Evolutionary conservation across 2,113 vertebrate genomes (phyloP).

Genomic region (Odobenus rosmarus): DNA sequence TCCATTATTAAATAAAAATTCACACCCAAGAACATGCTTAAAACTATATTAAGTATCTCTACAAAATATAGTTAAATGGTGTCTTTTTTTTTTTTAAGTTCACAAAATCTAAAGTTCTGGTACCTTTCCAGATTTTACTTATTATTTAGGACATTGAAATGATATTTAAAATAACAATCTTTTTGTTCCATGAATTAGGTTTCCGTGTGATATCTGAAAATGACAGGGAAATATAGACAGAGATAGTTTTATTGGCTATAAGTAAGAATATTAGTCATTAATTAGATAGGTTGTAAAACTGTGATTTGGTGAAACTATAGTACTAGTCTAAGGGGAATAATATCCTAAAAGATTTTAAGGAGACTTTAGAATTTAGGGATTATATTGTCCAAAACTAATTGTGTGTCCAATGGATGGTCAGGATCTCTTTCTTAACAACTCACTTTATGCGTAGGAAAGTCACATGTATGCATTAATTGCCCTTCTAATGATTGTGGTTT

Average conservation of each 20-base stretch:
- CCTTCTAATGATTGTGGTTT: background rate
- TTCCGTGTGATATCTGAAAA: conserved; percentile 69
- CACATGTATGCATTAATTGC: background rate
- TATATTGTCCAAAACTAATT: conserved; percentile 65
- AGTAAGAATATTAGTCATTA: conserved; percentile 77
- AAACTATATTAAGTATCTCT: background rate
- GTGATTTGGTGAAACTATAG: conserved; percentile 75
- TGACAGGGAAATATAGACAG: conserved; percentile 67
- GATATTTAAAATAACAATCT: conserved; percentile 24
- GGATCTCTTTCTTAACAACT: conserved; percentile 50
- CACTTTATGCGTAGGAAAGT: background rate
- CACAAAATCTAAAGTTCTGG: conserved; percentile 11
- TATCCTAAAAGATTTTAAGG: conserved; percentile 67
- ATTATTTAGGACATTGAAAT: background rate
- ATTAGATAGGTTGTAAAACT: conserved; percentile 77
- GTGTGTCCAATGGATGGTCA: conserved; percentile 31
- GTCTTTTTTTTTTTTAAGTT: background rate
- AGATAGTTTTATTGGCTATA: conserved; percentile 74
- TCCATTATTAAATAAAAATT: conserved; percentile 38
- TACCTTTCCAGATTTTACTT: conserved; percentile 44
- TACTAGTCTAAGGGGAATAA: conserved; percentile 67
- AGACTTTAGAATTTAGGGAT: conserved; percentile 72
- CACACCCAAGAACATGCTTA: background rate
- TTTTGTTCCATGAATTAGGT: conserved; percentile 74
- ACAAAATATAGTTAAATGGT: background rate